Base-by-base conservation (phyloP, 64 coral and sea anemone genomes). In the Montipora sp. region DNA sequence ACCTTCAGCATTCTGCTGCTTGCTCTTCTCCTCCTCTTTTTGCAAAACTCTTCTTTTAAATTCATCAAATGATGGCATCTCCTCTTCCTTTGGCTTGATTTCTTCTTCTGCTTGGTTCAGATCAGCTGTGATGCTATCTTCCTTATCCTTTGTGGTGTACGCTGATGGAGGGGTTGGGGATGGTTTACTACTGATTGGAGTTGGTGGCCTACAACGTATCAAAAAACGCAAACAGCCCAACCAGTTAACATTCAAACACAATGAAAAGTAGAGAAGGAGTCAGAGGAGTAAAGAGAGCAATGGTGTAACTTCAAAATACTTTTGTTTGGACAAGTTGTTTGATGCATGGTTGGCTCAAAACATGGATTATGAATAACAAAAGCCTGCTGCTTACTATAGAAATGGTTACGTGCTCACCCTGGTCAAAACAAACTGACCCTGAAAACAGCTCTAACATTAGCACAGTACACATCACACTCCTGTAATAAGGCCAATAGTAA, bases 1-100 rank as follows among this genome's bases (percentile, higher is more conserved):
- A 59, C 60, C 73, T 47, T 63, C 59, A 46, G 89, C 55, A 36
- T 48, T 93, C 75, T 88, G 91, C 23, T 93, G 75, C 80, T 93
- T 85, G 9, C 92, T 98, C 19, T 92, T 90, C 86, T 98, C 79
- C 53, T 98, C 96, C 48, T 94, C 93, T 73, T 98, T 93, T 73
- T 97, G 88, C 8, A 95, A 94, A 50, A 95, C 73, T 58, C 95
- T 90, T 12, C 89, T 92, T 66, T 98, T 98, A 60, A 98, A 98
- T 67, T 98, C 96, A 18, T 98, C 96, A 93, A 98, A 98, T 87
- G 96, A 98, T 57, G 96, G 96, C 96, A 97, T 94, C 20, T 97
- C 95, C 81, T 97, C 95, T 77, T 93, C 81, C 15, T 93, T 83
- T 45, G 89, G 58, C 13, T 80, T 91, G 16, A 22, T 92, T 47